A percentile compares a stretch with the other conserved stretches of the same genome.
Conservation (phyloP, 2,797 vertebrate species). For the Picus viridis region DNA sequence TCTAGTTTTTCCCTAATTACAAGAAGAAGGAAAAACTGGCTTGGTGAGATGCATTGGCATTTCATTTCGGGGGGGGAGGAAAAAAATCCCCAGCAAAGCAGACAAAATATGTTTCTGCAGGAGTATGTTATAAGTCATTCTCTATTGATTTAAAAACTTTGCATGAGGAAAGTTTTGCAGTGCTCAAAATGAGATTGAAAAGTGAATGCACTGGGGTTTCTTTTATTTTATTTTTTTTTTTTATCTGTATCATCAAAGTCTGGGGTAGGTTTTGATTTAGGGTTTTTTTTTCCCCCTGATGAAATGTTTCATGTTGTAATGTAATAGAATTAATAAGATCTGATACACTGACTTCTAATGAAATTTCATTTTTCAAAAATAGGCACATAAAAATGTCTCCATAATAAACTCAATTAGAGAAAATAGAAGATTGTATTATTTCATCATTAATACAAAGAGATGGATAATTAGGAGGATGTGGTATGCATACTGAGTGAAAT, state of each 20-base stretch:
- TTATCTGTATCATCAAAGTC: constrained; percentile 74
- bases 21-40: neutral
- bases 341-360: constrained; percentile 80
- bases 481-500: constrained; percentile 69
- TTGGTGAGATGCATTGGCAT: constrained; percentile 23
- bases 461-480: constrained; percentile 76
- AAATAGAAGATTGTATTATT: constrained; percentile 81
- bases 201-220: constrained; percentile 52
- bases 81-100: constrained; percentile 17
- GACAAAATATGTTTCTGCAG: constrained; percentile 36
- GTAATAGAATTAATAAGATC: constrained; percentile 81
- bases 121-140: constrained; percentile 40
- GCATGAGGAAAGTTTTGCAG: constrained; percentile 54
- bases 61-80: constrained; percentile 20
- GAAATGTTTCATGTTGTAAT: constrained; percentile 77
- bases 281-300: constrained; percentile 52
- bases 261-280: constrained; percentile 72
- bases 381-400: constrained; percentile 78
- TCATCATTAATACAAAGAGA: constrained; percentile 79
- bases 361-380: constrained; percentile 81
- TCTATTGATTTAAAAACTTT: constrained; percentile 63
- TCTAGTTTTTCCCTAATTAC: constrained; percentile 67
- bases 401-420: constrained; percentile 83
- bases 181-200: constrained; percentile 68
- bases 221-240: constrained; percentile 45